Evolutionary conservation across 2,797 vertebrate species (phyloP), one percentile per base, ranked within the genome.

Genomic region (Cygnus olor): DNA sequence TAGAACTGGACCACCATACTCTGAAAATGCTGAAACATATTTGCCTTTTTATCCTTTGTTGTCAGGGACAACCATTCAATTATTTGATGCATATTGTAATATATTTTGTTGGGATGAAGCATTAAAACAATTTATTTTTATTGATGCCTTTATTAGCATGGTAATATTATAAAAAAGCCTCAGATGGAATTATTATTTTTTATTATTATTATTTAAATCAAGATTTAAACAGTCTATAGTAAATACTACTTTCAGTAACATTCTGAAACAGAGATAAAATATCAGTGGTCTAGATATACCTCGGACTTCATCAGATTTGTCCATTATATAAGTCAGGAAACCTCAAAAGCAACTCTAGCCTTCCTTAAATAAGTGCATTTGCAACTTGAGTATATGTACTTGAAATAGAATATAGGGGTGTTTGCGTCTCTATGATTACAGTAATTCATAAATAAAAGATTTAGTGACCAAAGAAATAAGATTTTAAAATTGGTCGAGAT

Each of bases 261-360:
- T 47, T 79, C 30, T 68, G 36, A 89, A 85, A 85, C 3, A 40
- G 12, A 84, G 40, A 64, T 5, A 45, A 45, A 60, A 25, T 61
- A 65, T 6, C 16, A 68, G 36, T 57, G 3, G 0, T 1, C 3
- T 53, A 18, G 19, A 2, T 73, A 3, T 58, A 53, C 51, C 2
- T 76, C 42, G n/a, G 24, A 25, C 5, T 56, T 66, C 30, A 17
- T 32, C 16, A 45, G 16, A 38, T 64, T 72, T 74, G 2, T 40
- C 49, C 10, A 60, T 9, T 64, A 3, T 27, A 11, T 47, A 25
- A 15, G 3, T 15, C 61, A 68, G n/a, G 3, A 73, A 70, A 69
- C 9, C 14, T 72, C n/a, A 45, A 45, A 83, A 57, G 1, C 3
- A 14, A 1, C 20, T 68, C 60, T 47, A 56, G 2, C 9, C 14